Evolutionary conservation across 1,140 invertebrate genomes (phyloP).

Genomic region (Aphelenchoides fujianensis): DNA sequence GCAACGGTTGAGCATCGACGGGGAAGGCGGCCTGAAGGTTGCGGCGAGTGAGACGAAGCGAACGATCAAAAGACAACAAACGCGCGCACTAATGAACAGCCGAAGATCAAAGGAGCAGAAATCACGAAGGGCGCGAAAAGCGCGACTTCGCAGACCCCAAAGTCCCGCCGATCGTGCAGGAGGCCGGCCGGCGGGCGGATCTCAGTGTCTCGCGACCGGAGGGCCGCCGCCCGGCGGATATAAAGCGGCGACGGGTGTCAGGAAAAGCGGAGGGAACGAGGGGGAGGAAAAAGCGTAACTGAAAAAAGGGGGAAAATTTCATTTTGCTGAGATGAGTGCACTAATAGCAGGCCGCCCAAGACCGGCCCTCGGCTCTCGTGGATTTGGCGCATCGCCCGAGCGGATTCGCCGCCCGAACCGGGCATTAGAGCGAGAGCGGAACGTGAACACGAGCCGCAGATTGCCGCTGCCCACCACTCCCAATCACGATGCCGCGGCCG

Average conservation of each 20-base stretch:
- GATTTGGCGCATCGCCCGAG: not conserved
- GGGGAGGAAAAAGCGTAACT: not conserved
- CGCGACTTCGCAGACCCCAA: not conserved
- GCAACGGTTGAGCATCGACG: not conserved
- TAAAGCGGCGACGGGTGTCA: not conserved
- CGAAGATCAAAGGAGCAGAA: too few relatives aligned
- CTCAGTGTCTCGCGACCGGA: not conserved
- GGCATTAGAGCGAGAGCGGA: too few relatives aligned
- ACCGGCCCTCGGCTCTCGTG: not conserved
- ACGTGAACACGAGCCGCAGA: too few relatives aligned
- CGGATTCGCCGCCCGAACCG: too few relatives aligned
- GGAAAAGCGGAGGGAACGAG: not conserved
- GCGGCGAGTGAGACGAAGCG: not conserved
- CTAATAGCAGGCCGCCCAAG: not conserved
- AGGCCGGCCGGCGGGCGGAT: not conserved
- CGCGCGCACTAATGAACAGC: too few relatives aligned
- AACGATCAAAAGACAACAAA: not conserved
- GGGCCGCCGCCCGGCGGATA: not conserved
- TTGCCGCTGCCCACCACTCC: too few relatives aligned
- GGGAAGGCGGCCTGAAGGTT: not conserved
- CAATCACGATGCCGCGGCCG: too few relatives aligned
- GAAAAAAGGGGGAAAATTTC: not conserved
- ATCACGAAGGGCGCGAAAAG: not conserved
- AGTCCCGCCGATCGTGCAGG: not conserved
- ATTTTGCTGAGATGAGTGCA: conserved; percentile 1